phyloP scores from a whole-genome alignment of 2,888 invertebrate genomes.

The Meliscaeva auricollis region DNA sequence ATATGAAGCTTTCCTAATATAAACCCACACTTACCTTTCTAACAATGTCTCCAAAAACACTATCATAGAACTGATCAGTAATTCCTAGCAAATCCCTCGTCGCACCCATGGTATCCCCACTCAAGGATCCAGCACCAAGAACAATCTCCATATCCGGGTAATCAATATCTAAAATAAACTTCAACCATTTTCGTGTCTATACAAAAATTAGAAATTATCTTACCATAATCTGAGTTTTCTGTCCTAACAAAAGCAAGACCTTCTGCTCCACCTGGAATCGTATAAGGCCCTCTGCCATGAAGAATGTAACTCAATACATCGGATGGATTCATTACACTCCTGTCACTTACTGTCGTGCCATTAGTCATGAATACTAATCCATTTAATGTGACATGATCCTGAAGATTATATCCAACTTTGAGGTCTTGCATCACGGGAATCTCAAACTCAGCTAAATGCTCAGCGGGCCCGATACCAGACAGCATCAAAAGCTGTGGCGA shows the following conservation, averaged over 20 bases:
- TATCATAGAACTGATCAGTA: conserved; percentile 83
- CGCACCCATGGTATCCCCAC: conserved; percentile 89
- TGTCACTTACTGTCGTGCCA: conserved; percentile 88
- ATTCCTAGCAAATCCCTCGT: conserved; percentile 87
- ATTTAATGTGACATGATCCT: conserved; percentile 91
- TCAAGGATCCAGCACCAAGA: conserved; percentile 90
- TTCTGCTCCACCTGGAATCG: conserved; percentile 91
- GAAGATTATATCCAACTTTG: conserved; percentile 92
- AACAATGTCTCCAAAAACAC: conserved; percentile 81
- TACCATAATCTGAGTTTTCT: conserved; percentile 84
- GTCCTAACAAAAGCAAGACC: conserved; percentile 91
- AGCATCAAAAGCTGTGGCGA: conserved; percentile 94
- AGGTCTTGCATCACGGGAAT: conserved; percentile 88
- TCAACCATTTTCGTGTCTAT: neutral
- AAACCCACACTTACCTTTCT: conserved; percentile 78
- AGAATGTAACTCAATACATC: conserved; percentile 87
- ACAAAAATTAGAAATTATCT: conserved; percentile 39
- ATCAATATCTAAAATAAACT: conserved; percentile 80
- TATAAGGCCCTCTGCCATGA: conserved; percentile 89
- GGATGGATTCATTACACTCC: conserved; percentile 85
- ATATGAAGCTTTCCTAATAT: neutral
- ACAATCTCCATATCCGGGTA: conserved; percentile 93
- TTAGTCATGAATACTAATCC: conserved; percentile 90
- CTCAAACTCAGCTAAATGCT: conserved; percentile 86
- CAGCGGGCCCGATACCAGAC: conserved; percentile 91